A percentile compares a stretch with the other conserved stretches of the same genome.
Evolutionary conservation across 2,888 invertebrate genomes (phyloP).

Genomic region (Amiota communis): DNA sequence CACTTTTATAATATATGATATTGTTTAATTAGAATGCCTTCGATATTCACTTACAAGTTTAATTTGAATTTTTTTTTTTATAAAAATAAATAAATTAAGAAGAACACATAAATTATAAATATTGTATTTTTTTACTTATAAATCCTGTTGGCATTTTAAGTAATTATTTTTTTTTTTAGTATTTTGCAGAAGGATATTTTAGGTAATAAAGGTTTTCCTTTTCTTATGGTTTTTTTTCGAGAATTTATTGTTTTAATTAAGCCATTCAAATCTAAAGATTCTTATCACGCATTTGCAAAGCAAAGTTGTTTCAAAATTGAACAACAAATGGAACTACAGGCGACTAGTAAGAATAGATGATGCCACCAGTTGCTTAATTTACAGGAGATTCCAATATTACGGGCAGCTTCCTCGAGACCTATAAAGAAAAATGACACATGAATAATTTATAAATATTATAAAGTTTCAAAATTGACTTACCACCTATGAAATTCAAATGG

Average conservation of each 20-base stretch:
- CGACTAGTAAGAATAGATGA: slow-evolving; percentile 40
- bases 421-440: slow-evolving; percentile 5
- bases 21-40: no score
- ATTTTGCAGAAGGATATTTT: no score
- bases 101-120: no score
- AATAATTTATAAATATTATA: background rate
- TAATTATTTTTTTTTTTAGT: background rate
- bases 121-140: no score
- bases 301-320: slow-evolving; percentile 23
- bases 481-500: slow-evolving; percentile 70
- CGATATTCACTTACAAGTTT: no score
- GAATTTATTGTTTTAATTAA: slow-evolving; percentile 16
- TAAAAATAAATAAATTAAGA: no score
- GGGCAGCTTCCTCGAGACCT: slow-evolving; percentile 62
- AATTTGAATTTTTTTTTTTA: no score
- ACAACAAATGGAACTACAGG: slow-evolving; percentile 28
- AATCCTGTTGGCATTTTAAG: no score
- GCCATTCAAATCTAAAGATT: slow-evolving; percentile 30
- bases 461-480: slow-evolving; percentile 45
- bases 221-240: slow-evolving; percentile 25
- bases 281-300: slow-evolving; percentile 51
- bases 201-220: background rate
- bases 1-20: no score
- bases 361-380: background rate
- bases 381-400: slow-evolving; percentile 43